A percentile compares a stretch with the other conserved stretches of the same genome.
Conservation (phyloP, 2,797 vertebrate genomes). For the Catostomus latipinnis region DNA sequence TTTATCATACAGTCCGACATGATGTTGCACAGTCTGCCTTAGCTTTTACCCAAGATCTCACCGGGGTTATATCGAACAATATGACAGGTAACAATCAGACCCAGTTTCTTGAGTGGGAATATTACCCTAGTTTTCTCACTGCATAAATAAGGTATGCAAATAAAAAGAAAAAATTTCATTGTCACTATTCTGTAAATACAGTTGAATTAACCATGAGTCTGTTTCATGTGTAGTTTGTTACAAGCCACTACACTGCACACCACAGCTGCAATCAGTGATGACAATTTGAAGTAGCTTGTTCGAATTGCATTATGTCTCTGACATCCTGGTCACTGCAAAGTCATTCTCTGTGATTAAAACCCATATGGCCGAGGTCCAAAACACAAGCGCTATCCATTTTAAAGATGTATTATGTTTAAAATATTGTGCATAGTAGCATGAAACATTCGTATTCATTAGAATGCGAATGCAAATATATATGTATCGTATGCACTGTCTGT, state of each 20-base stretch:
- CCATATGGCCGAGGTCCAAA: constrained; percentile 64
- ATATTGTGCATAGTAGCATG: constrained; percentile 66
- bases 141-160: background rate
- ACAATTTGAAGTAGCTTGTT: constrained; percentile 66
- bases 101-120: background rate
- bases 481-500: constrained; percentile 20
- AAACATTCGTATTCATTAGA: constrained; percentile 71
- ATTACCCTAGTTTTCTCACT: constrained; percentile 9
- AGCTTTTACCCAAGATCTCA: no score
- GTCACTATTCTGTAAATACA: constrained; percentile 12
- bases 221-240: constrained; percentile 50
- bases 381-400: constrained; percentile 61
- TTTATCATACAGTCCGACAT: no score
- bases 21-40: no score
- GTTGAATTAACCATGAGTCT: constrained; percentile 9
- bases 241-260: constrained; percentile 53
- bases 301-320: constrained; percentile 70
- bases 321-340: constrained; percentile 66
- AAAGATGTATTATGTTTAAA: constrained; percentile 65
- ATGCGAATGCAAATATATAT: constrained; percentile 66
- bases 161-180: background rate
- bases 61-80: no score
- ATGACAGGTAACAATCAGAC: no score
- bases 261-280: constrained; percentile 63
- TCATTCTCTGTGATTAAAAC: constrained; percentile 62